Evolutionary conservation across 1,140 invertebrate genomes (phyloP).

Genomic region (Drosophila pandora): DNA sequence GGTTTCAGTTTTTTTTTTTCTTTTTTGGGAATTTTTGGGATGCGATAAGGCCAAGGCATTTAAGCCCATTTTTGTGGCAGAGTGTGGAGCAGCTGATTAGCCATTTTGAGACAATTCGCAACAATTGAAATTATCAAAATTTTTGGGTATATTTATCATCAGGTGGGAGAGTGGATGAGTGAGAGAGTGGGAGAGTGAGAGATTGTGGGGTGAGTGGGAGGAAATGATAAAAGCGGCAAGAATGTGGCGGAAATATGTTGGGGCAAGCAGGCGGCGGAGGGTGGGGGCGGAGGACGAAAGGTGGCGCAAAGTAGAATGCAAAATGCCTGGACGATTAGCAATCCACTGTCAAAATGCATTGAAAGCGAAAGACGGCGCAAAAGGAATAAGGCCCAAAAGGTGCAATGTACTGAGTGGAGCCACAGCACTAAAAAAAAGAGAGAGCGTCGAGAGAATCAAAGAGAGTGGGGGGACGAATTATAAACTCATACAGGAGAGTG

Average conservation of each 20-base stretch:
- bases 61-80: slow-evolving; percentile 2
- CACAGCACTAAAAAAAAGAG: slow-evolving; percentile 29
- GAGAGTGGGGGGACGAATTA: slow-evolving; percentile 1
- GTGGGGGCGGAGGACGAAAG: slow-evolving; percentile 5
- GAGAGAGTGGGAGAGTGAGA: background rate
- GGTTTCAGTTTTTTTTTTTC: slow-evolving; percentile 7
- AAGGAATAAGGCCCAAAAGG: slow-evolving; percentile 60
- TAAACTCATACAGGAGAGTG: background rate
- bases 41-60: slow-evolving; percentile 24
- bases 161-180: slow-evolving; percentile 1
- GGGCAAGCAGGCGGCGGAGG: background rate
- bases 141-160: slow-evolving; percentile 31
- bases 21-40: slow-evolving; percentile 25
- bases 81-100: slow-evolving; percentile 16
- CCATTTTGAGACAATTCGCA: slow-evolving; percentile 24
- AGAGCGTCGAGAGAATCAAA: slow-evolving; percentile 11
- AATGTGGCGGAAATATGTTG: slow-evolving; percentile 31
- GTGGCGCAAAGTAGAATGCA: slow-evolving; percentile 30
- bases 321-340: slow-evolving; percentile 75
- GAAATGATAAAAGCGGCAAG: slow-evolving; percentile 61
- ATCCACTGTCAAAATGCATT: slow-evolving; percentile 74
- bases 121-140: slow-evolving; percentile 44
- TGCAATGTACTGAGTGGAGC: slow-evolving; percentile 63
- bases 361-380: slow-evolving; percentile 67
- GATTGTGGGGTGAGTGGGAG: slow-evolving; percentile 7